Evolutionary conservation across 2,888 invertebrate species (phyloP).

Genomic region (Cosmopolites sordidus): DNA sequence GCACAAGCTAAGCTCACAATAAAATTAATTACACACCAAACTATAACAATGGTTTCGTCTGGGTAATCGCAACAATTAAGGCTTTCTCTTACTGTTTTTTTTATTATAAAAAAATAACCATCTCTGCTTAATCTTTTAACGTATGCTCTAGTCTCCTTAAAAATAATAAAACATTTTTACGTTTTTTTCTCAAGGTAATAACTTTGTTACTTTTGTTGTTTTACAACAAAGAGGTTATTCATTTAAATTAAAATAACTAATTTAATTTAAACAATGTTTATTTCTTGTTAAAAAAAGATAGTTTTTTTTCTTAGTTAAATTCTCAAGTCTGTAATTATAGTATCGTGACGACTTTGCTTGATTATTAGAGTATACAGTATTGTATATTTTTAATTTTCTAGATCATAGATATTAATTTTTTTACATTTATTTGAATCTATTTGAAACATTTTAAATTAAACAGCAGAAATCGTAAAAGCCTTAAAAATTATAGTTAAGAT

Average conservation of each 20-base stretch:
- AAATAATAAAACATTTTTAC: conserved; percentile 1
- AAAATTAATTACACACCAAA: conserved; percentile 14
- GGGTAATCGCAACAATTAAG: conserved; percentile 12
- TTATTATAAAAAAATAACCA: conserved; percentile 7
- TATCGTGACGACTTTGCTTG: no score
- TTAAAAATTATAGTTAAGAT: no score
- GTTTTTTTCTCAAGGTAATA: conserved; percentile 12
- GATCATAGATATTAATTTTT: no score
- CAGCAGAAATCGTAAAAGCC: no score
- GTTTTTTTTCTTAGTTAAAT: no score
- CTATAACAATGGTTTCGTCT: conserved; percentile 12
- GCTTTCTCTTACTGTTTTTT: conserved; percentile 19
- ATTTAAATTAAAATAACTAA: conserved; percentile 1
- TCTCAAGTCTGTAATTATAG: no score
- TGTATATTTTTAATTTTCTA: no score
- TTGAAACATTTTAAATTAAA: no score
- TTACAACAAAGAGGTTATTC: conserved; percentile 5
- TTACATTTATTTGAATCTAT: no score
- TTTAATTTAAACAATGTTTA: no score
- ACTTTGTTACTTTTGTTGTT: not conserved
- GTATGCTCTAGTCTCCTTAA: conserved; percentile 6
- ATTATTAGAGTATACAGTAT: no score
- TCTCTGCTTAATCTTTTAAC: conserved; percentile 9
- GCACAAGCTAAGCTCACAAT: conserved; percentile 13
- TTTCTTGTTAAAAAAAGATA: no score